Base-by-base conservation (phyloP, 2,113 vertebrate species). In the Globicephala melas region DNA sequence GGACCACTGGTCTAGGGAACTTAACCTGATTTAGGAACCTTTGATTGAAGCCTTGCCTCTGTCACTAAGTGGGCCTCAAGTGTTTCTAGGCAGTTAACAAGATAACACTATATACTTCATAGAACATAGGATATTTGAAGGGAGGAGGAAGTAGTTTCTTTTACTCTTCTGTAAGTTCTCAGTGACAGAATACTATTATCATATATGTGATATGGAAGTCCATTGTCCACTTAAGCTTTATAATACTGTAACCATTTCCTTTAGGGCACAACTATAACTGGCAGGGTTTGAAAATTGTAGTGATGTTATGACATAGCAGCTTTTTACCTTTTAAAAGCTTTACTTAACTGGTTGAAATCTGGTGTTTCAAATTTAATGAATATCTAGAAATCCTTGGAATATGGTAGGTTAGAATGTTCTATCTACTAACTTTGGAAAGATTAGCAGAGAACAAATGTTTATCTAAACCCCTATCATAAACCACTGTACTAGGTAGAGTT, bases 301-400 rank as follows among this genome's bases (percentile, higher is more conserved):
- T 18, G 23, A 58, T 65, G 10, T 77, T 76, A 85, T 68, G 47
- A 50, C 31, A 83, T 67, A 95, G 31, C 13, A 91, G 13, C 53
- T 44, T 97, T 95, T 96, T 94, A 31, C 79, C 23, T 96, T 93
- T 96, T 76, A 91, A 91, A 80, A 91, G 33, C 44, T 88, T 89
- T 94, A 58, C 38, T 71, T 80, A 91, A 55, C 26, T 70, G 25
- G 23, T 79, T 96, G n/a, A 89, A 97, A 95, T 93, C 85, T 82
- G 65, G 17, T 94, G 26, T 85, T 95, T 89, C 15, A 88, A 36
- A 60, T 91, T 94, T 84, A 63, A 44, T 94, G 65, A 96, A 25
- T 89, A 70, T 60, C 44, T 92, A 96, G 63, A 96, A 95, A 76
- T 94, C 31, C 28, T 88, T 81, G 13, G 26, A 50, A 62, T 85